phyloP scores from a whole-genome alignment of 2,113 vertebrate genomes.

The Syngnathoides biaculeatus region DNA sequence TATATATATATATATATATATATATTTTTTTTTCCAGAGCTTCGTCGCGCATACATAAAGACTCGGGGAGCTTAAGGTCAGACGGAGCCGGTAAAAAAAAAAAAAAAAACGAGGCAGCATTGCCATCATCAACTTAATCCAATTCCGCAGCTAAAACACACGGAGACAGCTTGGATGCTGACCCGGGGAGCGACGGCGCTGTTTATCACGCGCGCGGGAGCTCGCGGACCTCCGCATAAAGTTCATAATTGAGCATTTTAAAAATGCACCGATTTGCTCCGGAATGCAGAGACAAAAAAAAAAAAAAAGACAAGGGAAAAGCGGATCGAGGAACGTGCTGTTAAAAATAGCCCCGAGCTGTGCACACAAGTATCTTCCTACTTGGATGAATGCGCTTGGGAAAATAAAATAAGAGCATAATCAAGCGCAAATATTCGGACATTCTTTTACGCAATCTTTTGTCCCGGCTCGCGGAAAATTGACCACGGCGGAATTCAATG shows the following conservation, averaged over 20 bases:
- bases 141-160: constrained; percentile 21
- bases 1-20: no score
- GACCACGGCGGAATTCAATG: no score
- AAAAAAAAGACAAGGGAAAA: not conserved
- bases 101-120: constrained; percentile 17
- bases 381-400: not conserved
- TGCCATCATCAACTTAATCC: constrained; percentile 23
- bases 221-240: constrained; percentile 1
- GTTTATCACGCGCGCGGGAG: constrained; percentile 27
- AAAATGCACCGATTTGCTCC: not conserved
- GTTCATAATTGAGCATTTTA: not conserved
- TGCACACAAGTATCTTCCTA: constrained; percentile 42
- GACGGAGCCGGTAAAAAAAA: constrained; percentile 18
- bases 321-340: constrained; percentile 20
- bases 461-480: no score
- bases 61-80: constrained; percentile 27
- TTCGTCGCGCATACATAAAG: not conserved
- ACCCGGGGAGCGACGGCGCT: constrained; percentile 14
- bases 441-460: no score
- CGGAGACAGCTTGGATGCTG: not conserved
- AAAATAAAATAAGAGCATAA: no score
- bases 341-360: constrained; percentile 65
- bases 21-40: constrained; percentile 3
- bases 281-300: not conserved
- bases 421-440: no score